Percentiles rank a stretch among this genome's conserved stretches.
Evolutionary conservation across 2,888 invertebrate genomes (phyloP).

Genomic region (Hirtodrosophila duncani): DNA sequence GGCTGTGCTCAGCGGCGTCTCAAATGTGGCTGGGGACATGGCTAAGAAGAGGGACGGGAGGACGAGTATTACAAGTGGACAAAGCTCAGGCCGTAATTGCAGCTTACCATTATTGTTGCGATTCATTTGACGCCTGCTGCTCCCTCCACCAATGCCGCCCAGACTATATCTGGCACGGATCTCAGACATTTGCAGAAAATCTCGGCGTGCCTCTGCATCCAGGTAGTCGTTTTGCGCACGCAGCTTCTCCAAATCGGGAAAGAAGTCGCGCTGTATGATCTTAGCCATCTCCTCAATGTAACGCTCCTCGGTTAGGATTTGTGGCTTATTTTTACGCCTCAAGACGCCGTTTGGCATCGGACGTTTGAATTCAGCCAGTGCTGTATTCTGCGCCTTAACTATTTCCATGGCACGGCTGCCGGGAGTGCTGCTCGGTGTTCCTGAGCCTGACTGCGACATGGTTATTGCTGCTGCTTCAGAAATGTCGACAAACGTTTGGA

Average conservation of each 20-base stretch:
- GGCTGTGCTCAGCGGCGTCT: constrained; percentile 85
- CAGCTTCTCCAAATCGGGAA: constrained; percentile 93
- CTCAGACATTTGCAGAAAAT: constrained; percentile 90
- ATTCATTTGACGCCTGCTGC: constrained; percentile 5
- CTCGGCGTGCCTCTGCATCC: constrained; percentile 94
- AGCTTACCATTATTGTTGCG: constrained; percentile 33
- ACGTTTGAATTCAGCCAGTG: constrained; percentile 84
- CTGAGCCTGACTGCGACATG: constrained; percentile 21
- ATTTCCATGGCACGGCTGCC: constrained; percentile 78
- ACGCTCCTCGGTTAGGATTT: constrained; percentile 90
- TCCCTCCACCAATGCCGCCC: constrained; percentile 70
- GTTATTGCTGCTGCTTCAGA: background rate
- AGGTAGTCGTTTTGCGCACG: constrained; percentile 95
- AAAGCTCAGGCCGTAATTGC: fast-evolving
- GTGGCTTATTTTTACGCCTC: constrained; percentile 75
- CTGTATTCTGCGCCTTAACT: constrained; percentile 80
- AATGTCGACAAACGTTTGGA: background rate
- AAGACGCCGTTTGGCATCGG: constrained; percentile 80
- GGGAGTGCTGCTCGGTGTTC: constrained; percentile 55
- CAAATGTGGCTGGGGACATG: constrained; percentile 93
- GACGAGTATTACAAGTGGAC: background rate
- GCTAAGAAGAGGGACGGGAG: constrained; percentile 38
- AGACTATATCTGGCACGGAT: constrained; percentile 90
- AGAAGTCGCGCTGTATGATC: constrained; percentile 98
- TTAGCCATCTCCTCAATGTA: constrained; percentile 94